Evolutionary conservation across 1,140 invertebrate species (phyloP).

Genomic region (Lutraria rhynchaena): DNA sequence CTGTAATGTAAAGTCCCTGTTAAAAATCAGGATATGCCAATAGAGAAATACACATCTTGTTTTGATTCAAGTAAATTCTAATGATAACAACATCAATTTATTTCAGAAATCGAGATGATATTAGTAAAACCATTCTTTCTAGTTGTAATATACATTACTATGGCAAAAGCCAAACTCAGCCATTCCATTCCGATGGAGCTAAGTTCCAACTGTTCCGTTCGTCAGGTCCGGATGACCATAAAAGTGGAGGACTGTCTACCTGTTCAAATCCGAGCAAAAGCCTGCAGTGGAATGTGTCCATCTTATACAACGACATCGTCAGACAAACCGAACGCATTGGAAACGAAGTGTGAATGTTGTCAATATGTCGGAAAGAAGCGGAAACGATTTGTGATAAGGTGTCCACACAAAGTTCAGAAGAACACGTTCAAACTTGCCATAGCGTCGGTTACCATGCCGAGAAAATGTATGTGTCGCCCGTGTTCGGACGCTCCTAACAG

Average conservation of each 20-base stretch:
- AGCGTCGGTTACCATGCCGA: background rate
- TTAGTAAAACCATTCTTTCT: no score
- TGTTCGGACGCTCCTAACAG: conserved; percentile 4
- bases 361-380: background rate
- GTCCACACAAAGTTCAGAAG: background rate
- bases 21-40: no score
- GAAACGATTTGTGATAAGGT: background rate
- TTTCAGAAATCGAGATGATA: no score
- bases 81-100: no score
- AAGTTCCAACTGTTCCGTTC: background rate
- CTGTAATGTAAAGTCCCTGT: no score
- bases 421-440: background rate
- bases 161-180: no score
- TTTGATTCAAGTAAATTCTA: no score
- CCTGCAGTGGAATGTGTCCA: conserved; percentile 1
- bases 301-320: background rate
- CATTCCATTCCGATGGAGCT: no score
- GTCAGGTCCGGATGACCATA: background rate
- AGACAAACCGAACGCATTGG: background rate
- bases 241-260: background rate
- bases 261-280: background rate
- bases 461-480: conserved; percentile 16
- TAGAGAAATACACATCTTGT: no score
- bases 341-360: conserved; percentile 11
- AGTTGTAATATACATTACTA: no score